Percentiles rank a stretch among this genome's conserved stretches.
These are phyloP conservation scores for Ligdia adustata DNA, from an alignment of 2,888 invertebrate species.

Conservation along the genomic window DNA sequence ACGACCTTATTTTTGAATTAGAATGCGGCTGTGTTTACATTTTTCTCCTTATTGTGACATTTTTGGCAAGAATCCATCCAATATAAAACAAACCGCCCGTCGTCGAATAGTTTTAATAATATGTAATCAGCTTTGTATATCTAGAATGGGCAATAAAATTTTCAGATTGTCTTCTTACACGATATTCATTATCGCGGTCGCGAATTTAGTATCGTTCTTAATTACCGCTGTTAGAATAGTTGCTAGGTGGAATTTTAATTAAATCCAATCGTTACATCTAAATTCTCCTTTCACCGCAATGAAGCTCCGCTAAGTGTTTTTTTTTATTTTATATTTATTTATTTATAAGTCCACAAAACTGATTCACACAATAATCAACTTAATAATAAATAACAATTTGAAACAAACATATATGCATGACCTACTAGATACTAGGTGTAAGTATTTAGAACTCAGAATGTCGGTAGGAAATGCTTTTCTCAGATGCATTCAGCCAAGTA, in stretches of 20 bases:
- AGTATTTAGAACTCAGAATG: too few relatives aligned
- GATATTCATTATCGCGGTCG: conserved; percentile 26
- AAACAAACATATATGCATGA: too few relatives aligned
- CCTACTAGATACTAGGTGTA: too few relatives aligned
- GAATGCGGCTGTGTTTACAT: conserved; percentile 80
- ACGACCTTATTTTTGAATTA: conserved; percentile 77
- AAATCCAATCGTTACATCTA: too few relatives aligned
- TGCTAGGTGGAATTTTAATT: neutral
- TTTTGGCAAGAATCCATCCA: conserved; percentile 72
- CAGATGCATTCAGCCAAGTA: too few relatives aligned
- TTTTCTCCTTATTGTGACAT: conserved; percentile 77
- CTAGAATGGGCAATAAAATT: conserved; percentile 24
- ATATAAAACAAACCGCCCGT: conserved; percentile 58
- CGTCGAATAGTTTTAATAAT: conserved; percentile 45
- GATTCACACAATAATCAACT: too few relatives aligned
- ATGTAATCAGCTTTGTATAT: conserved; percentile 25
- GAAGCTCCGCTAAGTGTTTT: too few relatives aligned
- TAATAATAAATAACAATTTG: too few relatives aligned
- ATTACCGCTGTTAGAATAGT: conserved; percentile 1
- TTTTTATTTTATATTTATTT: too few relatives aligned
- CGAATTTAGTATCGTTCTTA: conserved; percentile 15
- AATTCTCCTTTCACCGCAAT: too few relatives aligned
- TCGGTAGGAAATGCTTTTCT: too few relatives aligned
- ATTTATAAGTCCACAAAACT: too few relatives aligned
- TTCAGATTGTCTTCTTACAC: conserved; percentile 19